phyloP scores from a whole-genome alignment of 2,888 invertebrate species.

The Drosophila mulleri region DNA sequence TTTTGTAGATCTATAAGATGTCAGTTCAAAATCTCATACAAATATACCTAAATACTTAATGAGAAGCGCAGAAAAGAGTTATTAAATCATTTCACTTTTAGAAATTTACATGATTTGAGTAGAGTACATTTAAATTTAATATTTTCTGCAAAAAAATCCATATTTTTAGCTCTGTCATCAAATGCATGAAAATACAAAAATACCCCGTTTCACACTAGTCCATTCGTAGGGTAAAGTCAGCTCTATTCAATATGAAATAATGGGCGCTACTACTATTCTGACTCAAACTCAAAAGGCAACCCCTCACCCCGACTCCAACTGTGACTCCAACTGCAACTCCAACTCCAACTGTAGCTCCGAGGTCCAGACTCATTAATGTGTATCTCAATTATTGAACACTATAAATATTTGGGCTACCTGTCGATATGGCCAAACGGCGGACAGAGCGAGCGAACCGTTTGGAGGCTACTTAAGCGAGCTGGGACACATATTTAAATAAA shows the following conservation, averaged over 20 bases:
- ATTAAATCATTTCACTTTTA: background rate
- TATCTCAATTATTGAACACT: slow-evolving; percentile 83
- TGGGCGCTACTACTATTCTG: slow-evolving; percentile 75
- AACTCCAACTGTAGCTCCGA: slow-evolving; percentile 31
- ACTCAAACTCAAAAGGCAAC: slow-evolving; percentile 16
- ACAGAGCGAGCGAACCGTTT: slow-evolving; percentile 32
- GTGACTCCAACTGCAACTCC: slow-evolving; percentile 30
- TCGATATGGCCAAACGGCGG: slow-evolving; percentile 70
- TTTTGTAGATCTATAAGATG: background rate
- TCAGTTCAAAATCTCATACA: background rate
- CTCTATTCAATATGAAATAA: slow-evolving; percentile 77
- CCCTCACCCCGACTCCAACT: slow-evolving; percentile 5
- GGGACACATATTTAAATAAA: slow-evolving; percentile 74
- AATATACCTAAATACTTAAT: background rate
- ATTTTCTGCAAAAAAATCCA: background rate
- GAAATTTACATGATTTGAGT: background rate
- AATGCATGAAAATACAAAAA: background rate
- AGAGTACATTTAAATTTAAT: too few species aligned
- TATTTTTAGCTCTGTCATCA: background rate
- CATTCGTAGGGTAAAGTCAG: slow-evolving; percentile 13
- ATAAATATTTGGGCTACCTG: slow-evolving; percentile 84
- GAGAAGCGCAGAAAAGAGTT: background rate
- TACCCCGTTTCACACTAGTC: background rate
- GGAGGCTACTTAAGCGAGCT: slow-evolving; percentile 65
- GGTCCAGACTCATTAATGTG: slow-evolving; percentile 78